Conservation (phyloP, 2,797 vertebrate genomes). For the Trachops cirrhosus region DNA sequence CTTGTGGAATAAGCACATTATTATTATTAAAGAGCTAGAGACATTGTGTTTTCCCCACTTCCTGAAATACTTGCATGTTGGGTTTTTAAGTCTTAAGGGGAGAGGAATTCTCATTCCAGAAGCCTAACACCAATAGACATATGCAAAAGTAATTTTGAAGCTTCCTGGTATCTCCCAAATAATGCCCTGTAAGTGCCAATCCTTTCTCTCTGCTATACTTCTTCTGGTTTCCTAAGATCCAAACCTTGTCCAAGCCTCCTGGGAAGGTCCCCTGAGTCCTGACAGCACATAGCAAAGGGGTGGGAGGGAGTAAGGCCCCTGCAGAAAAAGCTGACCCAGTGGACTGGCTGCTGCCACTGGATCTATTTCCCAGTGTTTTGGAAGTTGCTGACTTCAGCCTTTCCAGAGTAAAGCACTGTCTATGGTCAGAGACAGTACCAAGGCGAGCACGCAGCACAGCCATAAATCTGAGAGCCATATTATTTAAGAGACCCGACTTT, state of each 20-base stretch:
- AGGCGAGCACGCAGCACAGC: conserved; percentile 64
- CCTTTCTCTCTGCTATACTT: not conserved
- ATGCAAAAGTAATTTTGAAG: not conserved
- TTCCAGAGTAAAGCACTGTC: conserved; percentile 41
- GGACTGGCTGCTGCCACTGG: conserved; percentile 28
- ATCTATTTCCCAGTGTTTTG: conserved; percentile 66
- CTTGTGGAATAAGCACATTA: not conserved
- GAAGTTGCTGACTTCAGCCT: conserved; percentile 64
- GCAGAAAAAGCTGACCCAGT: conserved; percentile 71
- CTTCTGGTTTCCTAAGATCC: not conserved
- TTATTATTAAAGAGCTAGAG: not conserved
- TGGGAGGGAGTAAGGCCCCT: not conserved
- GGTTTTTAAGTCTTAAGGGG: not conserved
- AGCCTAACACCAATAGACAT: not conserved
- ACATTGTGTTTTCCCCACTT: not conserved
- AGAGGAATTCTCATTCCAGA: not conserved
- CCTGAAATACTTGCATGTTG: not conserved
- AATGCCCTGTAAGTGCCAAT: not conserved
- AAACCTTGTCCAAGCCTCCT: not conserved
- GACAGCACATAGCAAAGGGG: not conserved
- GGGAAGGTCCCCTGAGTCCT: not conserved
- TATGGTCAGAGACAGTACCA: conserved; percentile 66
- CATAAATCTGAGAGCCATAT: conserved; percentile 74
- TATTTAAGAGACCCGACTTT: conserved; percentile 75
- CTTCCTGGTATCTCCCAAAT: not conserved